Base-by-base conservation (phyloP, 1,140 invertebrate species). In the Mycetomoellerius zeteki region DNA sequence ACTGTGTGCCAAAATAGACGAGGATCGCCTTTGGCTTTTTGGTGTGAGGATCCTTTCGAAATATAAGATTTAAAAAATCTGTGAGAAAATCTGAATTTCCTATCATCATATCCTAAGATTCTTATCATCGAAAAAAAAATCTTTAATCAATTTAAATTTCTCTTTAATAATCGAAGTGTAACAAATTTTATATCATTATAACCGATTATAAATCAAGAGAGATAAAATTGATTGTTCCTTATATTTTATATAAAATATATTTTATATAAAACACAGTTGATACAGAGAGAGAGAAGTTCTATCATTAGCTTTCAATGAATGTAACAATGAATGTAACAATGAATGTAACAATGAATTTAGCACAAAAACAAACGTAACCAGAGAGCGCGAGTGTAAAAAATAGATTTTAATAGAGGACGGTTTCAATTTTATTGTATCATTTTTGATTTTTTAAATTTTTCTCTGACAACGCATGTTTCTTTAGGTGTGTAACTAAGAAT, bases 1-100 rank as follows among this genome's bases (percentile, higher is more conserved):
- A 86, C 88, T 80, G 85, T 76, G 89, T 89, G 76, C 88, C 76
- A 67, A 75, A 89, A 75, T 73, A 62, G 72, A 64, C 88, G 47
- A 54, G 88, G 73, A 89, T 84, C 58, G 69, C 65, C 37, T 77
- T 71, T 60, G 65, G 87, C 75, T 43, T 78, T 84, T 33, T 73
- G 65, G 19, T 16, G 19, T 16, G 54, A 69, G 4, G 6, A 64
- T 33, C 16, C n/a, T 67, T n/a, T n/a, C 37, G 37, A 69, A 67
- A 69, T 37, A 54, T 30, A 69, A 65, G 19, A 62, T 43, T 12
- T 6, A 30, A 33, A 65, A 65, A 33, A 33, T 19, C 2, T 24
- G 14, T 12, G 24, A 24, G 6, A 19, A 43, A 43, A 77, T 77
- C 24, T 64, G 24, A 8, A 65, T 65, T 78, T 30, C 27, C 10